Evolutionary conservation across 2,113 vertebrate genomes (phyloP).

Genomic region (Drymodes brunneopygia): DNA sequence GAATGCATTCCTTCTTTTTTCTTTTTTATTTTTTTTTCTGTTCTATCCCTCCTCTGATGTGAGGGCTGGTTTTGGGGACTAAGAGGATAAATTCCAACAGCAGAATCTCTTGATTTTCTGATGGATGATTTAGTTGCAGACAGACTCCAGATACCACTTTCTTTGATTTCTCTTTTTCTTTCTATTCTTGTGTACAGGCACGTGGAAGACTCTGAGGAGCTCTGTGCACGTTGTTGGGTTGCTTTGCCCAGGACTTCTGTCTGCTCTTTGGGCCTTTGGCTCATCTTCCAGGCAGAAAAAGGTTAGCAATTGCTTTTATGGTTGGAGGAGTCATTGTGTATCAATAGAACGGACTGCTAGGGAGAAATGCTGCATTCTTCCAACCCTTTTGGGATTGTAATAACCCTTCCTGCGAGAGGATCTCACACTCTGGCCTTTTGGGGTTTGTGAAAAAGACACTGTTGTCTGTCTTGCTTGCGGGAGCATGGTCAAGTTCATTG

Average conservation of each 20-base stretch:
- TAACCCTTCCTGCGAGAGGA: background rate
- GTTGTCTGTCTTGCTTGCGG: background rate
- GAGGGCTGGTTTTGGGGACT: background rate
- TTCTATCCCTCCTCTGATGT: background rate
- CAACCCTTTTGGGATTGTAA: background rate
- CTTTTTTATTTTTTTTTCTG: background rate
- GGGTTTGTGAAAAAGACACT: background rate
- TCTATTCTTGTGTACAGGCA: background rate
- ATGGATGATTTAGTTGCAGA: background rate
- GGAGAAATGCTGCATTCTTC: background rate
- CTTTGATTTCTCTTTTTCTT: background rate
- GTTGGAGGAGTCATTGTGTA: background rate
- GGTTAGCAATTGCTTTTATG: background rate
- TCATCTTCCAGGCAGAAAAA: background rate
- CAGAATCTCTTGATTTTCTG: background rate
- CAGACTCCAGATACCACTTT: background rate
- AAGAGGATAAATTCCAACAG: background rate
- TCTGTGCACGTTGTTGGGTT: background rate
- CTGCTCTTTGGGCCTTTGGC: background rate
- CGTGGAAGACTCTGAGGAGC: background rate
- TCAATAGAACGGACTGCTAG: background rate
- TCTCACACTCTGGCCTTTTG: background rate
- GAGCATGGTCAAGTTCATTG: background rate
- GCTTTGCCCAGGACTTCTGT: background rate
- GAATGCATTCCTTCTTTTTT: background rate